Evolutionary conservation across 1,140 invertebrate species (phyloP).

Genomic region (Acromyrmex echinatior): DNA sequence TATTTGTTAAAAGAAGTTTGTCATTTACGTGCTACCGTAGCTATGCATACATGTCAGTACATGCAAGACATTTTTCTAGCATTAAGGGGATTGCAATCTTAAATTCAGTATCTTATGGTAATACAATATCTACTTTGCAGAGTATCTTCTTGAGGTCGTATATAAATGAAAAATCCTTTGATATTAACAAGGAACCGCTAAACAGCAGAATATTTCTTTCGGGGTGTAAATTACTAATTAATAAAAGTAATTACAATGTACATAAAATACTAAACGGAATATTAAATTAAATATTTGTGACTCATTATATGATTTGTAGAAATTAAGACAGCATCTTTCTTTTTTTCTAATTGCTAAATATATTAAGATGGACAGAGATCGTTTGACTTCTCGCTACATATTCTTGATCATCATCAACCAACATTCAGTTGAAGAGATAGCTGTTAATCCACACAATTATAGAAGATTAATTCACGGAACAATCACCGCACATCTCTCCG

Average conservation of each 20-base stretch:
- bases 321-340: not conserved
- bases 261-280: constrained; percentile 3
- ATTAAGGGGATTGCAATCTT: too few relatives aligned
- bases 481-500: not conserved
- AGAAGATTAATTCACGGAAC: not conserved
- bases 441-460: not conserved
- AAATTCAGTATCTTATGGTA: too few relatives aligned
- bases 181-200: too few relatives aligned
- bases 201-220: too few relatives aligned
- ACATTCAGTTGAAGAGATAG: not conserved
- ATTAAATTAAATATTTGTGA: constrained; percentile 16
- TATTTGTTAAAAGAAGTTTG: too few relatives aligned
- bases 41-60: too few relatives aligned
- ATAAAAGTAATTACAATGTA: constrained; percentile 2
- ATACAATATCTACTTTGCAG: too few relatives aligned
- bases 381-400: not conserved
- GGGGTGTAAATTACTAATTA: not conserved
- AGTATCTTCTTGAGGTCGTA: too few relatives aligned
- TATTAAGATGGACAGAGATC: not conserved
- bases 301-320: not conserved
- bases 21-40: too few relatives aligned
- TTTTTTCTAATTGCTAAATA: not conserved
- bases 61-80: too few relatives aligned
- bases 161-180: too few relatives aligned
- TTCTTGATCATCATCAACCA: not conserved